phyloP scores from a whole-genome alignment of 2,888 invertebrate species.

The Stramonita haemastoma region DNA sequence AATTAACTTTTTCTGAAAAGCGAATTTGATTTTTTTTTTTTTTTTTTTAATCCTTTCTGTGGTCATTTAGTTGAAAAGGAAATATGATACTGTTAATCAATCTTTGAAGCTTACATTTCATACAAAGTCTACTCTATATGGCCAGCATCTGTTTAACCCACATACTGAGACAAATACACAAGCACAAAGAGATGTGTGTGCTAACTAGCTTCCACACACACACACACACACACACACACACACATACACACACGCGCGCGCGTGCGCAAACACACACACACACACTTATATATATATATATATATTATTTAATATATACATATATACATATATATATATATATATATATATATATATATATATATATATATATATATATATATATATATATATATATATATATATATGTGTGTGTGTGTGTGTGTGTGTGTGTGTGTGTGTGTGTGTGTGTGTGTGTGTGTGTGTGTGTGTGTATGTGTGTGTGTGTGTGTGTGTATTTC shows the following conservation, averaged over 20 bases:
- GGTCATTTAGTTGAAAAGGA: too few relatives aligned
- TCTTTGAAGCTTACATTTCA: too few relatives aligned
- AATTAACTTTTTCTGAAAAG: too few relatives aligned
- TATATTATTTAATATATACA: neutral
- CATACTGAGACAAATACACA: constrained; percentile 7
- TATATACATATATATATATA: constrained; percentile 25
- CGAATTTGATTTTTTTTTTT: too few relatives aligned
- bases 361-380: neutral
- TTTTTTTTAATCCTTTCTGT: too few relatives aligned
- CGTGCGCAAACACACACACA: neutral
- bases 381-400: neutral
- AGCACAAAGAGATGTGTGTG: neutral
- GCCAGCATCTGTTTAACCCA: neutral
- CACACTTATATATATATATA: neutral
- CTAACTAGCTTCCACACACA: neutral
- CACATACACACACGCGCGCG: constrained; percentile 8
- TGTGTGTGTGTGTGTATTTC: constrained; percentile 14
- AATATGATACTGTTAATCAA: too few relatives aligned
- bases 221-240: neutral
- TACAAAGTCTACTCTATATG: too few relatives aligned
- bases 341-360: constrained; percentile 11
- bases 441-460: constrained; percentile 19
- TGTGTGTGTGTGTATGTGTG: constrained; percentile 41
- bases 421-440: neutral
- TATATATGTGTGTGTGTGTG: neutral